A percentile compares a stretch with the other conserved stretches of the same genome.
Conservation (phyloP, 2,797 vertebrate genomes). For the Phrynocephalus guinanensis region DNA sequence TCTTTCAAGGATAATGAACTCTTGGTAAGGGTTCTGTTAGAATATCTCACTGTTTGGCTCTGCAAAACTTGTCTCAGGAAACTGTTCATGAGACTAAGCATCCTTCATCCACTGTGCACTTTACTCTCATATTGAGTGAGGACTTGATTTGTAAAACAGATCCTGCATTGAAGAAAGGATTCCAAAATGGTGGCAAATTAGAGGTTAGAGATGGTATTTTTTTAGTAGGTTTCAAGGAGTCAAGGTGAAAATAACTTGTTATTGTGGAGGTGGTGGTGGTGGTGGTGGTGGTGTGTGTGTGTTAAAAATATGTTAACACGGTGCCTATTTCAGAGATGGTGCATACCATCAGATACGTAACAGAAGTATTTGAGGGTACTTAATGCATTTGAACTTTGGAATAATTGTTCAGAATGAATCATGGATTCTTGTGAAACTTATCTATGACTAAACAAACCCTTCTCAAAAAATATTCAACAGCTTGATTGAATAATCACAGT, state of each 20-base stretch:
- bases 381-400: background rate
- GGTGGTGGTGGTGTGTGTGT: no score
- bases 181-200: background rate
- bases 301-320: background rate
- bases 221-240: background rate
- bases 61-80: background rate
- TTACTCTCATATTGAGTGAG: background rate
- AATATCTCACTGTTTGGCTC: background rate
- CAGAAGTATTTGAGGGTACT: background rate
- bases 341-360: background rate
- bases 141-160: background rate
- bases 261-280: background rate
- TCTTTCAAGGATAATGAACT: background rate
- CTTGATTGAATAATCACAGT: conserved; percentile 17
- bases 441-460: conserved; percentile 7
- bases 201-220: no score
- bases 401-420: conserved; percentile 26
- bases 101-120: background rate
- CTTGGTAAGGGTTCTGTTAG: background rate
- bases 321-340: background rate
- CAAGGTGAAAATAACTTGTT: background rate
- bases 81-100: background rate
- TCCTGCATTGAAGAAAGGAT: background rate
- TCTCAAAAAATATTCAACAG: background rate
- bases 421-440: background rate